phyloP scores from a whole-genome alignment of 1,140 invertebrate species.

The Orussus abietinus region DNA sequence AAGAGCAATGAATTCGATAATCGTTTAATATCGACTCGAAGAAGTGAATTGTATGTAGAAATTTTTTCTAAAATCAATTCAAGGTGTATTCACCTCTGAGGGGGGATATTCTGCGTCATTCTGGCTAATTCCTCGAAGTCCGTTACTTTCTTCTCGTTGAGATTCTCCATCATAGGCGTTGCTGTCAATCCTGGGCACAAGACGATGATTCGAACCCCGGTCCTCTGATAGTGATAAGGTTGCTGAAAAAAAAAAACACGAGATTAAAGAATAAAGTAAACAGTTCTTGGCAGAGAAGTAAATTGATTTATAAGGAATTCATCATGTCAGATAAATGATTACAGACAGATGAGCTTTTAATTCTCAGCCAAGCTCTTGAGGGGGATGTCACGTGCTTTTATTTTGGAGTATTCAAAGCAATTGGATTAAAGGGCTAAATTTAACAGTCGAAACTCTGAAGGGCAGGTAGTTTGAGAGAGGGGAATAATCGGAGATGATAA shows the following conservation, averaged over 20 bases:
- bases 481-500: background rate
- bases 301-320: slow-evolving; percentile 1
- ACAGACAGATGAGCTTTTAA: no score
- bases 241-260: slow-evolving; percentile 34
- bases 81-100: slow-evolving; percentile 25
- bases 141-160: slow-evolving; percentile 12
- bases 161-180: slow-evolving; percentile 26
- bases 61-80: no score
- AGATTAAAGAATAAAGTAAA: no score
- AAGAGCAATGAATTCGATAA: background rate
- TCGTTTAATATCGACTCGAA: background rate
- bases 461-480: no score
- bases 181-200: slow-evolving; percentile 48
- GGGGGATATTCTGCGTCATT: slow-evolving; percentile 18
- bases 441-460: no score
- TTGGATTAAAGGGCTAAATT: no score
- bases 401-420: no score
- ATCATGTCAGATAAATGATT: no score
- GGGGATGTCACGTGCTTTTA: no score
- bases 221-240: slow-evolving; percentile 47
- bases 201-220: slow-evolving; percentile 47
- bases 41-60: background rate
- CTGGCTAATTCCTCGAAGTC: slow-evolving; percentile 15
- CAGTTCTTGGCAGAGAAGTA: background rate
- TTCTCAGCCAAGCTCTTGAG: no score